These are phyloP conservation scores for Amiota mariae DNA, from an alignment of 2,888 invertebrate species.

Conservation along the genomic window DNA sequence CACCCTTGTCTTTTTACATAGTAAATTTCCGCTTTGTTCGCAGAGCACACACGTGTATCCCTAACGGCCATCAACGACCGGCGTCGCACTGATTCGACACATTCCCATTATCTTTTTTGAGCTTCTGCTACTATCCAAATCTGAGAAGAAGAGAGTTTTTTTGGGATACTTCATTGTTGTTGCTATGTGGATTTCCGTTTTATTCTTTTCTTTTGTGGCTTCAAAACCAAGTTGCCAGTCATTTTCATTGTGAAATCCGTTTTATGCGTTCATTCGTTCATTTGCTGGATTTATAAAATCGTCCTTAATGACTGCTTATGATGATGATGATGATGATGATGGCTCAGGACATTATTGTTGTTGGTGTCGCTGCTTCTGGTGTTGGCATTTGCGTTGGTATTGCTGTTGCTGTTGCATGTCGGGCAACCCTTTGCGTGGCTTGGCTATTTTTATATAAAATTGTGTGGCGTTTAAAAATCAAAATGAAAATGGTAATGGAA, in stretches of 20 bases:
- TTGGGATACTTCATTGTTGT: background rate
- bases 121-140: too few relatives aligned
- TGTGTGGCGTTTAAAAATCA: background rate
- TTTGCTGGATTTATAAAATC: background rate
- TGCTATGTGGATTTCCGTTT: background rate
- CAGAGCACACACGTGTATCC: constrained; percentile 1
- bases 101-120: background rate
- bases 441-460: background rate
- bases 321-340: background rate
- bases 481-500: background rate
- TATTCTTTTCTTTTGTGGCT: background rate
- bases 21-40: constrained; percentile 14
- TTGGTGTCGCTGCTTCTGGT: background rate
- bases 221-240: constrained; percentile 3
- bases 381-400: background rate
- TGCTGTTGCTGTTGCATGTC: background rate
- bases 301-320: constrained; percentile 9
- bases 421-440: background rate
- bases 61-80: background rate
- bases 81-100: constrained; percentile 20
- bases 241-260: background rate
- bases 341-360: background rate
- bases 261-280: too few relatives aligned
- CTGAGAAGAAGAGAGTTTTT: background rate
- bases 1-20: constrained; percentile 28